phyloP scores from a whole-genome alignment of 1,140 invertebrate species.

The Colletes latitarsis region DNA sequence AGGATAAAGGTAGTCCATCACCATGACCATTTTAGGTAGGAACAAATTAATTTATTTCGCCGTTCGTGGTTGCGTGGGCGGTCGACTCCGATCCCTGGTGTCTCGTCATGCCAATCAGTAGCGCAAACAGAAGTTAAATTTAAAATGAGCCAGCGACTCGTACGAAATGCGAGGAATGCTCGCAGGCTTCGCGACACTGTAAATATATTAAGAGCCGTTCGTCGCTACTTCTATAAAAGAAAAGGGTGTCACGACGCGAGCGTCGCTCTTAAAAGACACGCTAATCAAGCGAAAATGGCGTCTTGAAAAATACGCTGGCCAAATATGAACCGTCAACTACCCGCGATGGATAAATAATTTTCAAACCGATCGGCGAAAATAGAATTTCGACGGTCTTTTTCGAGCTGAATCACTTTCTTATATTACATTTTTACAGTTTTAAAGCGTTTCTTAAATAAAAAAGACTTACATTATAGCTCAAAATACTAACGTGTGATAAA shows the following conservation, averaged over 20 bases:
- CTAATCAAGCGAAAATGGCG: not conserved
- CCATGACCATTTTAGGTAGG: slow-evolving; percentile 49
- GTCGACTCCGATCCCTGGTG: slow-evolving; percentile 4
- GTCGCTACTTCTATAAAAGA: slow-evolving; percentile 21
- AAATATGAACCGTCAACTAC: no score
- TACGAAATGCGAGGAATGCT: slow-evolving; percentile 43
- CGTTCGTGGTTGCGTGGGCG: slow-evolving; percentile 40
- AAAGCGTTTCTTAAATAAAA: no score
- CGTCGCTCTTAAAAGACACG: not conserved
- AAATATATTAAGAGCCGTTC: slow-evolving; percentile 40
- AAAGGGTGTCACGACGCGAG: slow-evolving; percentile 12
- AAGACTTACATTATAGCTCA: no score
- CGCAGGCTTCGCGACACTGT: not conserved
- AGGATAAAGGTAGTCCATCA: slow-evolving; percentile 47
- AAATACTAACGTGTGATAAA: no score
- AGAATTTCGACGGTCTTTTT: no score
- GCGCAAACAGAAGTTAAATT: slow-evolving; percentile 61
- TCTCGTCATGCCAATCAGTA: slow-evolving; percentile 57
- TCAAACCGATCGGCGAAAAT: not conserved
- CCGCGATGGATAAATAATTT: no score
- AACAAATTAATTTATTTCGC: slow-evolving; percentile 65
- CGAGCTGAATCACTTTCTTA: no score
- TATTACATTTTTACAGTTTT: no score
- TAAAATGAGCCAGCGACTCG: slow-evolving; percentile 50
- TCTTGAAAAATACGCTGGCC: not conserved